Conservation (phyloP, 2,888 invertebrate species). For the Prosapia bicincta region DNA sequence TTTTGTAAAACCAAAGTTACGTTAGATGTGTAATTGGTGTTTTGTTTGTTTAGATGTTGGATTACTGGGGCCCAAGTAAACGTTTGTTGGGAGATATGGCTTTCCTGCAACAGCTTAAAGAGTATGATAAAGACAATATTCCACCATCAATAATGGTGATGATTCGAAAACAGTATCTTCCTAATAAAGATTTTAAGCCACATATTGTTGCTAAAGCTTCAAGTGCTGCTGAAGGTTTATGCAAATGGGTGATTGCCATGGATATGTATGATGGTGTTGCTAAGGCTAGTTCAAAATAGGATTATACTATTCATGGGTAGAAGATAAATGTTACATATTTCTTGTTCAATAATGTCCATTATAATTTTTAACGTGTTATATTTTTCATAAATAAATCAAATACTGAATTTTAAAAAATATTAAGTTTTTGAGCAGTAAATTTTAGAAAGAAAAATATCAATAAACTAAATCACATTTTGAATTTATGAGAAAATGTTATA, state of each 20-base stretch:
- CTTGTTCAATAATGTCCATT: no score
- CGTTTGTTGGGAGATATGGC: conserved; percentile 75
- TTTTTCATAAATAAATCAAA: no score
- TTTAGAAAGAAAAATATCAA: no score
- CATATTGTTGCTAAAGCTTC: conserved; percentile 82
- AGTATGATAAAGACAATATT: conserved; percentile 85
- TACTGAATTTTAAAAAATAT: no score
- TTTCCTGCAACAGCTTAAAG: conserved; percentile 68
- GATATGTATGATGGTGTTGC: conserved; percentile 84
- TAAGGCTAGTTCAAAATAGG: conserved; percentile 49
- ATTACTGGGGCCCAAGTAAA: conserved; percentile 85
- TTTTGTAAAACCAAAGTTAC: no score
- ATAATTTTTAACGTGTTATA: no score
- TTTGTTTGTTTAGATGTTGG: conserved; percentile 56
- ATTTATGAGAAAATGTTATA: no score
- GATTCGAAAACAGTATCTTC: conserved; percentile 70
- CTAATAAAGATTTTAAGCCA: conserved; percentile 71
- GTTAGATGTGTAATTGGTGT: not conserved
- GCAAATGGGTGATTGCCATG: conserved; percentile 89
- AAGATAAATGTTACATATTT: no score
- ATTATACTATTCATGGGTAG: not conserved
- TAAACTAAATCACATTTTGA: no score
- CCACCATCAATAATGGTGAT: conserved; percentile 66
- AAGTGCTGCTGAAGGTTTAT: conserved; percentile 89
- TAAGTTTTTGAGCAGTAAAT: no score